Evolutionary conservation across 2,888 invertebrate species (phyloP), one percentile per base, ranked within the genome.

Genomic region (Athrips mouffetella): DNA sequence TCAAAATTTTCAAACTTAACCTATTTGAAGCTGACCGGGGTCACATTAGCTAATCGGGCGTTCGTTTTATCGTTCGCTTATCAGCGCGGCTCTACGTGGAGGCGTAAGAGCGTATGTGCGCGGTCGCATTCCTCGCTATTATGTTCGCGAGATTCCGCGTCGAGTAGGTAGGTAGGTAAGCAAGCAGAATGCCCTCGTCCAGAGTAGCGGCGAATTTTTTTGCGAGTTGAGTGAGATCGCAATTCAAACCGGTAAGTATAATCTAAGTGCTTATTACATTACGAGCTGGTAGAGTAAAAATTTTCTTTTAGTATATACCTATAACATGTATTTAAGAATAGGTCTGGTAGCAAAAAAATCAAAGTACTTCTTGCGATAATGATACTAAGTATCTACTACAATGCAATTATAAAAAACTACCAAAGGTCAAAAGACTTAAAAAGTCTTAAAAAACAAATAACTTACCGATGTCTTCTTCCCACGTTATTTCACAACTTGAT

Each of bases 121-220:
- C 70, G 67, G 69, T 76, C 79, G 76, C 81, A 80, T 81, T 80
- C 82, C 82, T 66, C 67, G 72, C 79, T 80, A 82, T 82, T 83
- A 83, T 80, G 78, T 73, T 73, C 71, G 72, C 76, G 73, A 79
- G 77, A 80, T 80, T 80, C 76, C 73, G 68, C 63, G 70, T 73
- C 63, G 63, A 69, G 74, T 68, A 65, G 66, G 62, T 69, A 40
- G 7, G 39, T 39, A 33, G 60, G 67, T 41, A 3, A 3, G 63
- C 58, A 11, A 4, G 37, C 37, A n/a, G 65, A 62, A 64, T 60
- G 60, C 62, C 57, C 60, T 64, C 65, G 66, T 67, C 65, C 63
- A 64, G 72, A 63, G 72, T 76, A 81, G 80, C 81, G 80, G 82
- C 83, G 78, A 83, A 76, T 68, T 84, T 87, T 86, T 87, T 87